These are phyloP conservation scores for Myotis pilosus DNA, from an alignment of 2,797 vertebrate genomes.

Conservation along the genomic window DNA sequence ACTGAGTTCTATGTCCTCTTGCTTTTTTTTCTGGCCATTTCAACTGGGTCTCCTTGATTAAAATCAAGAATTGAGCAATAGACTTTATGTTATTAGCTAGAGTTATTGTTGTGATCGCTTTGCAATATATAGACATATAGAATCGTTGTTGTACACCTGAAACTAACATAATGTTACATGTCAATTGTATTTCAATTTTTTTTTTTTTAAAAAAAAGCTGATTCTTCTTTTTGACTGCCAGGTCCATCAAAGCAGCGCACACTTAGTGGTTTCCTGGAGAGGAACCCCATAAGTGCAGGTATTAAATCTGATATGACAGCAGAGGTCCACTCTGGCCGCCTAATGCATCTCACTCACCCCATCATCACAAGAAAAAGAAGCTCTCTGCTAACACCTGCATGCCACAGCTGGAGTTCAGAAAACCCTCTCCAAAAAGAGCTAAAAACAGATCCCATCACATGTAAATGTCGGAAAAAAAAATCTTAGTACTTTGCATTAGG, in stretches of 20 bases:
- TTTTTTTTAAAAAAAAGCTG: neutral
- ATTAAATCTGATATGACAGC: neutral
- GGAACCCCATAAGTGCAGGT: neutral
- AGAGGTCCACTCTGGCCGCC: neutral
- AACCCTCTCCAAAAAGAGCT: neutral
- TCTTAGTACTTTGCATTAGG: neutral
- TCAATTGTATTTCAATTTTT: neutral
- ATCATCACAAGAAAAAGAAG: neutral
- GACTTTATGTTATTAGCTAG: neutral
- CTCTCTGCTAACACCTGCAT: neutral
- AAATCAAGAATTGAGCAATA: neutral
- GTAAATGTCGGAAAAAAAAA: neutral
- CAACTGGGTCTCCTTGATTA: neutral
- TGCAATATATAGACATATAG: neutral
- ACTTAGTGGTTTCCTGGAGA: neutral
- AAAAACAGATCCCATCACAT: neutral
- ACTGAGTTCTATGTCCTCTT: neutral
- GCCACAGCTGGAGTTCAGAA: constrained; percentile 9
- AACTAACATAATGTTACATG: neutral
- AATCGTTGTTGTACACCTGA: neutral
- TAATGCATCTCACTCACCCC: neutral
- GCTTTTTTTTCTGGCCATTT: neutral
- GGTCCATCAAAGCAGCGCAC: too few species aligned
- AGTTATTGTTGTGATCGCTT: neutral
- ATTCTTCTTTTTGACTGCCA: neutral